Conservation (phyloP, 2,797 vertebrate genomes). For the Muscicapa striata region DNA sequence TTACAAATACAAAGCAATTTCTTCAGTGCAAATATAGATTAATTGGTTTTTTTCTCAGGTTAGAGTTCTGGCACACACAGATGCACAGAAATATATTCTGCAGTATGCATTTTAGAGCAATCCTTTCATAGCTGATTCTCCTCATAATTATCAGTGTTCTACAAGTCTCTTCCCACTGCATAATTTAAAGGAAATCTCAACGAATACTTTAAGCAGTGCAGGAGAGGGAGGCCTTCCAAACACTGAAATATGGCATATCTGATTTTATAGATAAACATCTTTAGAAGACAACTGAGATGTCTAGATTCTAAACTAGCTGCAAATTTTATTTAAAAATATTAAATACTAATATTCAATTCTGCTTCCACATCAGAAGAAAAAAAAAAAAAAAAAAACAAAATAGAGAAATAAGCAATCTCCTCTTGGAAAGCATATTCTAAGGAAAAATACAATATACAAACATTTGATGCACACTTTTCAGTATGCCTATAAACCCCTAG, state of each 20-base stretch:
- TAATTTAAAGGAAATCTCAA: constrained; percentile 14
- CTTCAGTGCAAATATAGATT: background rate
- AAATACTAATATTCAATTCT: background rate
- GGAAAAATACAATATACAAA: background rate
- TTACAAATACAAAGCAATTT: background rate
- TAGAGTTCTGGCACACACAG: background rate
- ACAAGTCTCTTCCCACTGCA: background rate
- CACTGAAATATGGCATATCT: background rate
- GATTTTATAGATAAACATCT: background rate
- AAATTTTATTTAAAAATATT: background rate
- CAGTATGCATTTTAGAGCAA: background rate
- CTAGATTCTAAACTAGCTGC: background rate
- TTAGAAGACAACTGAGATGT: background rate
- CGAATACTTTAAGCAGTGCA: background rate
- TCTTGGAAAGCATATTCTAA: background rate
- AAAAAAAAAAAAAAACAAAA: rapidly evolving
- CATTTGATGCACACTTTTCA: background rate
- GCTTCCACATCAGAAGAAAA: background rate
- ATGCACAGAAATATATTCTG: background rate
- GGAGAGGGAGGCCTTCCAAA: background rate
- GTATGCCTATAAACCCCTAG: background rate
- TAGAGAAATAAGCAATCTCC: background rate
- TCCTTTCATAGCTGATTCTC: background rate
- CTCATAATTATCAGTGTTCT: background rate
- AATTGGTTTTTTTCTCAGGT: background rate